Conservation (phyloP, 2,113 vertebrate species). For the Vulpes vulpes region DNA sequence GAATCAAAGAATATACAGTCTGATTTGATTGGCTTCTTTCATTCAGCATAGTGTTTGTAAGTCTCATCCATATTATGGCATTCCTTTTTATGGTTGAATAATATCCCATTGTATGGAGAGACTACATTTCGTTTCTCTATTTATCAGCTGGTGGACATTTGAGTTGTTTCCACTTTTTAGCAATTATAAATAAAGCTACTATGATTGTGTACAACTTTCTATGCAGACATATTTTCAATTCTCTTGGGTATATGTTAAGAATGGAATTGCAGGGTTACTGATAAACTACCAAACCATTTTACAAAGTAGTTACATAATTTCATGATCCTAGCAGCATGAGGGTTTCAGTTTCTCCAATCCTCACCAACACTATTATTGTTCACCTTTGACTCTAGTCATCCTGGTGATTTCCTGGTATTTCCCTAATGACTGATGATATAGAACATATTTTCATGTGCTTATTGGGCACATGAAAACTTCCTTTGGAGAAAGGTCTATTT, state of each 20-base stretch:
- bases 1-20: background rate
- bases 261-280: background rate
- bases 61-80: background rate
- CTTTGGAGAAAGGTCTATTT: conserved; percentile 1
- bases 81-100: background rate
- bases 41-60: background rate
- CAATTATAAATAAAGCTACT: background rate
- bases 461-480: background rate
- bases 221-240: background rate
- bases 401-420: background rate
- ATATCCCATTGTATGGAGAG: background rate
- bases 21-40: background rate
- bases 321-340: background rate
- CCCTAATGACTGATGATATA: background rate
- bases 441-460: background rate
- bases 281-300: background rate
- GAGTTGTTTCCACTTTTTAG: background rate
- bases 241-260: background rate
- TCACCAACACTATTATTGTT: background rate
- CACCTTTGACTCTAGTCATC: background rate
- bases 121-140: background rate
- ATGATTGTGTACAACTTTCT: background rate
- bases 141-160: background rate
- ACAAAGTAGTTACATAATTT: background rate
- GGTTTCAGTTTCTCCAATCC: background rate